A percentile compares a stretch with the other conserved stretches of the same genome.
phyloP scores from a whole-genome alignment of 2,113 vertebrate species.

The crab-eating macaque (Macaca fascicularis) region T2T-MFA8v1.1 NC_088378.1:39972001-39972500 shows the following conservation, averaged over 20 bases:
- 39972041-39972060: neutral
- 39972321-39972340: neutral
- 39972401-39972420: neutral
- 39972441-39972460: neutral
- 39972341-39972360: neutral
- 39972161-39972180: neutral
- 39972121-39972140: neutral
- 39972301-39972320: neutral
- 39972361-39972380: neutral
- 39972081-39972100: neutral
- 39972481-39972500: neutral
- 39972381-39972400: neutral
- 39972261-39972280: neutral
- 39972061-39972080: neutral
- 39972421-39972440: neutral
- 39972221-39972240: neutral
- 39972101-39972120: neutral
- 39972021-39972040: neutral
- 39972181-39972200: neutral
- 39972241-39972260: neutral
- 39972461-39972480: no score
- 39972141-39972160: neutral
- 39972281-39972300: neutral
- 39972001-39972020: neutral
- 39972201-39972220: neutral